phyloP scores from a whole-genome alignment of 2,113 vertebrate species.

The Scomber japonicus region DNA sequence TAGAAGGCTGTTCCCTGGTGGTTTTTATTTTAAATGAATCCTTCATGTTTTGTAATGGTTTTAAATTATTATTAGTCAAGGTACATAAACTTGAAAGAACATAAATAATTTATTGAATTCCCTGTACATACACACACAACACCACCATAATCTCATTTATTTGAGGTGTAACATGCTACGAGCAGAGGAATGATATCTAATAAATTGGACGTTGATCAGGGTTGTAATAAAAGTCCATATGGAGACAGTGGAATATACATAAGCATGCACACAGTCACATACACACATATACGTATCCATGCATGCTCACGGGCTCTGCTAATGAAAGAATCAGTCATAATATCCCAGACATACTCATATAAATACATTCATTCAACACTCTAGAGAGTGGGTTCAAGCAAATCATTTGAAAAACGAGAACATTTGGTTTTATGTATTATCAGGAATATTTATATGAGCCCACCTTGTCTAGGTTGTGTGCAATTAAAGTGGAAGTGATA shows the following conservation, averaged over 20 bases:
- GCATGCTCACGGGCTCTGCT: slow-evolving; percentile 19
- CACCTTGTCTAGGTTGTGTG: slow-evolving; percentile 25
- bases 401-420: slow-evolving; percentile 68
- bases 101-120: slow-evolving; percentile 43
- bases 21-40: slow-evolving; percentile 30
- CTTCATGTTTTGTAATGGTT: slow-evolving; percentile 32
- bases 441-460: slow-evolving; percentile 63
- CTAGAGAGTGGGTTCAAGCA: slow-evolving; percentile 50
- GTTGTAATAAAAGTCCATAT: slow-evolving; percentile 60
- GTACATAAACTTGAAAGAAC: slow-evolving; percentile 48
- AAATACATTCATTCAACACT: slow-evolving; percentile 47
- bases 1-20: background rate
- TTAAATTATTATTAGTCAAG: slow-evolving; percentile 59
- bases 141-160: slow-evolving; percentile 38
- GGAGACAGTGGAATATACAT: slow-evolving; percentile 6
- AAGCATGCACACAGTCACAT: background rate
- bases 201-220: slow-evolving; percentile 65
- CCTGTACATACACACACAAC: slow-evolving; percentile 20
- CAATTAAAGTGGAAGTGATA: slow-evolving; percentile 69
- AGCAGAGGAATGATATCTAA: slow-evolving; percentile 52
- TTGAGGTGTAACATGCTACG: slow-evolving; percentile 42
- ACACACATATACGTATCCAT: background rate
- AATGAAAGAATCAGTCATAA: slow-evolving; percentile 68
- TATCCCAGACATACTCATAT: slow-evolving; percentile 36
- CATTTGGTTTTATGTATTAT: slow-evolving; percentile 68